These are phyloP conservation scores for Poecile montanus DNA, from an alignment of 2,797 vertebrate species.

Conservation along the genomic window DNA sequence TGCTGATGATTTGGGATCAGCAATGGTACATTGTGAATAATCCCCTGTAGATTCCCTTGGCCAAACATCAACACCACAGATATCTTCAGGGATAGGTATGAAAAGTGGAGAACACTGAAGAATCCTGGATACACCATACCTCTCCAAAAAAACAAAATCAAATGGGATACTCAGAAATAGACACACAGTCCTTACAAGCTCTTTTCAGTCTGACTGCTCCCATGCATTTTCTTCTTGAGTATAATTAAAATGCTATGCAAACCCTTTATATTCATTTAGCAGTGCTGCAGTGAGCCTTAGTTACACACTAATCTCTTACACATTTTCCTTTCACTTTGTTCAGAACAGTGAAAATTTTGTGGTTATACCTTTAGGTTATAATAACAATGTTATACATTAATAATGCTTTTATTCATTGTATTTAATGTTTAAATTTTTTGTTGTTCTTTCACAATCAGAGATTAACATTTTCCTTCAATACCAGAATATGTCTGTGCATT, in stretches of 20 bases:
- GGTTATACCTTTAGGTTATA: background rate
- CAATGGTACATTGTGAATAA: background rate
- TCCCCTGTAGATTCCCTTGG: background rate
- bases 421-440: background rate
- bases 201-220: background rate
- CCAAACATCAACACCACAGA: background rate
- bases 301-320: background rate
- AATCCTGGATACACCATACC: background rate
- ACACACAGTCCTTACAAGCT: background rate
- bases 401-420: background rate
- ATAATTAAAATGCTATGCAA: background rate
- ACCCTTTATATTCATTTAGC: background rate
- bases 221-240: background rate
- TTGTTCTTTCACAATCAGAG: background rate
- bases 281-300: background rate
- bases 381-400: background rate
- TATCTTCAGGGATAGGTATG: background rate
- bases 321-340: background rate
- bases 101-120: constrained; percentile 14
- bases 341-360: background rate
- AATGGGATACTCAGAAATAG: background rate
- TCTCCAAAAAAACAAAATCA: background rate
- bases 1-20: background rate
- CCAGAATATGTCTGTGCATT: background rate
- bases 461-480: background rate